Evolutionary conservation across 1,140 invertebrate genomes (phyloP), one percentile per base, ranked within the genome.

Genomic region (Tetragonula clypearis): DNA sequence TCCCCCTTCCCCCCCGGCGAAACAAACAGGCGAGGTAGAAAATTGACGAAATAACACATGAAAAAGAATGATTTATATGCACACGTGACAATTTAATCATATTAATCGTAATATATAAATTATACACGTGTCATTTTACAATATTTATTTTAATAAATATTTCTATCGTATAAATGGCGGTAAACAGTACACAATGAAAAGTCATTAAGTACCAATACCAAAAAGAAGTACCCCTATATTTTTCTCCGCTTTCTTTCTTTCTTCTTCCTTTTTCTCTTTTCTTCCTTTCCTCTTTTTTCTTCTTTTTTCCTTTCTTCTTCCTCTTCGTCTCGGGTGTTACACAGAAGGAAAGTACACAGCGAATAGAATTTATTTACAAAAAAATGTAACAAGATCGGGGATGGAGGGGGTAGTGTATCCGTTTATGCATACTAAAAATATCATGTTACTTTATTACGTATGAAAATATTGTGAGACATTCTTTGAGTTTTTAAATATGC

Each of bases 91-190:
- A 84, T 84, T 84, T 58, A 69, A 84, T 84, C 35, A 78, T 78
- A 72, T 84, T 79, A 89, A 81, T 87, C 65, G 55, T 77, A 84
- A 90, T 90, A 73, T 84, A 89, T 88, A 80, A 90, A 88, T 78
- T 80, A 72, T 79, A 84, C 71, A 79, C 84, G 66, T 85, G 69
- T 85, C 41, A 58, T 74, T 85, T 83, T 87, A 87, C 69, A 74
- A 87, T 83, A 82, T 90, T 90, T 87, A 89, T 89, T 90, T 84
- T 87, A 90, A 90, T 90, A 90, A 90, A 90, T 88, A 90, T 88
- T 85, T 75, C 75, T 90, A 86, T 82, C 56, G 78, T 77, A 74
- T 81, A 81, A 78, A 87, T 69, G 78, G 73, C 56, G 73, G 81
- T 86, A 86, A 73, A 81, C 77, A 74, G 85, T 89, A 88, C 35